Evolutionary conservation across 2,113 vertebrate genomes (phyloP).

Genomic region (Geococcyx californianus): DNA sequence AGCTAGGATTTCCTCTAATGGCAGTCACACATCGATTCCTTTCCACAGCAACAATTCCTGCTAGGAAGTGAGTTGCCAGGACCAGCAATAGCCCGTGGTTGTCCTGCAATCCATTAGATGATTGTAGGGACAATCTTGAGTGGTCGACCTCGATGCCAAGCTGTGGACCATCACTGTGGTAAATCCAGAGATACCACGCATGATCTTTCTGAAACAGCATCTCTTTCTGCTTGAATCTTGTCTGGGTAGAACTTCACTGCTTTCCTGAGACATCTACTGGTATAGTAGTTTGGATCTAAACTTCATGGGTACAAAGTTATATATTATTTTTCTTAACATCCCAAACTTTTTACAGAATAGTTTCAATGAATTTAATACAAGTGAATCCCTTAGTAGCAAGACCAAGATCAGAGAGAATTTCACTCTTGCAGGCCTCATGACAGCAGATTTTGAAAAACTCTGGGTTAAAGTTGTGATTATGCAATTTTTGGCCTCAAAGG

Average conservation of each 20-base stretch:
- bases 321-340: background rate
- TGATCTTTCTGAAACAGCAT: fast-evolving
- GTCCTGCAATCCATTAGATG: too few relatives aligned
- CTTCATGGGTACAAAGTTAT: background rate
- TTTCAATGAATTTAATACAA: background rate
- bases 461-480: background rate
- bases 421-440: background rate
- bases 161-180: fast-evolving
- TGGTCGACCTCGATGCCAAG: fast-evolving
- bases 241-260: fast-evolving
- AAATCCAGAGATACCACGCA: fast-evolving
- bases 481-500: background rate
- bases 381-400: background rate
- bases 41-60: too few relatives aligned
- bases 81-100: too few relatives aligned
- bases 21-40: fast-evolving
- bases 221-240: background rate
- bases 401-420: background rate
- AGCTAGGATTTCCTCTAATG: fast-evolving
- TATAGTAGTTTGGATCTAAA: background rate
- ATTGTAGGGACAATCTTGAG: too few relatives aligned
- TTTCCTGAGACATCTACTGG: background rate
- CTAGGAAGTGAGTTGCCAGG: too few relatives aligned
- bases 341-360: background rate
- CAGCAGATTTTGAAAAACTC: background rate